Evolutionary conservation across 2,888 invertebrate species (phyloP).

Genomic region (Drosophila lutescens): DNA sequence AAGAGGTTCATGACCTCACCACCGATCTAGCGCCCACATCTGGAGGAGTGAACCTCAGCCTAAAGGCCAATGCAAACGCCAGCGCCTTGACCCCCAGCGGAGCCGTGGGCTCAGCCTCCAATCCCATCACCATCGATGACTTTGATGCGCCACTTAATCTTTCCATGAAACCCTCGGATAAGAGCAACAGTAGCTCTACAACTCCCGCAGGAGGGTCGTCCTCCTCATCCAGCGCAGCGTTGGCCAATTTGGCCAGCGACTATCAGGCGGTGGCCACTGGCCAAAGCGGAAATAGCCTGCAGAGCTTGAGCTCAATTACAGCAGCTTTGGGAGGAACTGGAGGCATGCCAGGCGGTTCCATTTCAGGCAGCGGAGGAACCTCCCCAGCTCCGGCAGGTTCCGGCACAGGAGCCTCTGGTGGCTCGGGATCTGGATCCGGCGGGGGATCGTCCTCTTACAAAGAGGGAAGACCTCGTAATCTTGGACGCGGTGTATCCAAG

Average conservation of each 20-base stretch:
- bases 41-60: conserved; percentile 83
- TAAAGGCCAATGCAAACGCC: conserved; percentile 71
- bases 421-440: conserved; percentile 48
- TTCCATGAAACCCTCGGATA: conserved; percentile 89
- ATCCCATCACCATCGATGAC: conserved; percentile 85
- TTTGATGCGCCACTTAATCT: conserved; percentile 92
- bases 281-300: conserved; percentile 76
- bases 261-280: conserved; percentile 54
- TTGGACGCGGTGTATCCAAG: conserved; percentile 94
- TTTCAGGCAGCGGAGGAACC: conserved; percentile 67
- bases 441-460: conserved; percentile 84
- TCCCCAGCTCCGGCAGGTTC: conserved; percentile 53
- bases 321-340: conserved; percentile 82
- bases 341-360: conserved; percentile 63
- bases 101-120: conserved; percentile 79
- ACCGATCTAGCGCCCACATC: conserved; percentile 72
- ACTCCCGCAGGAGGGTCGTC: conserved; percentile 18
- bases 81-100: conserved; percentile 51
- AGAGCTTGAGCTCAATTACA: conserved; percentile 84
- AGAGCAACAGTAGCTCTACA: conserved; percentile 53
- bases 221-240: conserved; percentile 26
- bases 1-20: conserved; percentile 82
- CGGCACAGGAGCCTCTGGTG: conserved; percentile 54
- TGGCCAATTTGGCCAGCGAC: conserved; percentile 55
- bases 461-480: conserved; percentile 92